Percentiles rank a stretch among this genome's conserved stretches.
Evolutionary conservation across 1,140 invertebrate species (phyloP).

Genomic region (Vanessa tameamea): DNA sequence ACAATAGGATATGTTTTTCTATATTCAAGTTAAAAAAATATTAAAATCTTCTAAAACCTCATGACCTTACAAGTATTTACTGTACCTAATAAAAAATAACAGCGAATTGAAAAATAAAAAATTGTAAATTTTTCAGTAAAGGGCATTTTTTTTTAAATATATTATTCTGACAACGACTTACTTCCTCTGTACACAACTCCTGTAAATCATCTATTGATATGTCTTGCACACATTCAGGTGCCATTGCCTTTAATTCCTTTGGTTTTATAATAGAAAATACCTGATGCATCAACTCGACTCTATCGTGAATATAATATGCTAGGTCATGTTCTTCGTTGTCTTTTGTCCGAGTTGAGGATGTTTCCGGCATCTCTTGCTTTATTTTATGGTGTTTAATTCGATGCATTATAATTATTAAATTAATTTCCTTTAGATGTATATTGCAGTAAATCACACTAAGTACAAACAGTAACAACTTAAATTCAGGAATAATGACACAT

Average conservation of each 20-base stretch:
- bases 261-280: slow-evolving; percentile 83
- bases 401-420: slow-evolving; percentile 5
- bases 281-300: slow-evolving; percentile 84
- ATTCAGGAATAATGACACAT: too few species aligned
- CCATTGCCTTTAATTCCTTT: slow-evolving; percentile 83
- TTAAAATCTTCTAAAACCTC: too few species aligned
- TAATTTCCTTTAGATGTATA: not conserved
- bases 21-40: too few species aligned
- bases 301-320: slow-evolving; percentile 83
- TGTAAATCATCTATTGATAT: slow-evolving; percentile 82
- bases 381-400: slow-evolving; percentile 17
- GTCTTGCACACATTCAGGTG: slow-evolving; percentile 82
- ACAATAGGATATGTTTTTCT: too few species aligned
- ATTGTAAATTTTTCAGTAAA: too few species aligned
- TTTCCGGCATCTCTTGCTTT: slow-evolving; percentile 26
- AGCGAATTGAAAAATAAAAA: too few species aligned
- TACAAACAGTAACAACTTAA: too few species aligned
- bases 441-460: not conserved
- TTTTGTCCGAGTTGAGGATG: slow-evolving; percentile 43
- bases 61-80: too few species aligned
- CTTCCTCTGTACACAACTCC: slow-evolving; percentile 83
- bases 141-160: too few species aligned
- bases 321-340: slow-evolving; percentile 71
- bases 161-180: slow-evolving; percentile 26
- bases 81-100: too few species aligned